These are phyloP conservation scores for Andrena haemorrhoa DNA, from an alignment of 2,888 invertebrate species.

Conservation along the genomic window DNA sequence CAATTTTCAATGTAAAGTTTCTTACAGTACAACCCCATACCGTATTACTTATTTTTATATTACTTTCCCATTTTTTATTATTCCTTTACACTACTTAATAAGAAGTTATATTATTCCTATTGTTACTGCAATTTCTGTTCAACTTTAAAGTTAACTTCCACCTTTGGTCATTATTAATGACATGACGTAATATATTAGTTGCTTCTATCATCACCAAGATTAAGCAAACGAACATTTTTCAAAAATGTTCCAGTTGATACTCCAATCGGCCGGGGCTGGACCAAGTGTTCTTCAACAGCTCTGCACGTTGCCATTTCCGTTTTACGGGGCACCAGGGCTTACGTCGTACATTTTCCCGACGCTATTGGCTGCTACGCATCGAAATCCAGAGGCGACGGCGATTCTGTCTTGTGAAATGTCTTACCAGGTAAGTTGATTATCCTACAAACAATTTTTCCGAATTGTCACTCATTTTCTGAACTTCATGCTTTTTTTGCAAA, in stretches of 20 bases:
- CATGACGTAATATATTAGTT: not conserved
- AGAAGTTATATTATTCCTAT: no score
- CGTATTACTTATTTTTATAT: no score
- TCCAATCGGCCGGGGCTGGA: conserved; percentile 90
- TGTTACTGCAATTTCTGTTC: no score
- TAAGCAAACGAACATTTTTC: not conserved
- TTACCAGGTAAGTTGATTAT: conserved; percentile 85
- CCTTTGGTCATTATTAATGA: no score
- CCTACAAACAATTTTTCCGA: not conserved
- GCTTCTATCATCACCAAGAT: not conserved
- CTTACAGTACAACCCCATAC: no score
- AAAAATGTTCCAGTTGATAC: conserved; percentile 87
- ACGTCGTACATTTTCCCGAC: conserved; percentile 92
- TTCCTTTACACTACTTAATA: no score
- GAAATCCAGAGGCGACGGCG: conserved; percentile 89
- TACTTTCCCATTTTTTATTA: no score
- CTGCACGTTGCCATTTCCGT: conserved; percentile 93
- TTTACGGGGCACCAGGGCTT: conserved; percentile 91
- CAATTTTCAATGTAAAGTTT: no score
- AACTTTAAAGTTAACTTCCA: no score
- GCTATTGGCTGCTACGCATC: conserved; percentile 89
- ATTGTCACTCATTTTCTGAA: not conserved
- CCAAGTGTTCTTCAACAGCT: conserved; percentile 94
- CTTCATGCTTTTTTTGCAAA: no score
- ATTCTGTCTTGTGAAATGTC: conserved; percentile 91